Evolutionary conservation across 2,888 invertebrate species (phyloP).

Genomic region (Scrobipalpa costella): DNA sequence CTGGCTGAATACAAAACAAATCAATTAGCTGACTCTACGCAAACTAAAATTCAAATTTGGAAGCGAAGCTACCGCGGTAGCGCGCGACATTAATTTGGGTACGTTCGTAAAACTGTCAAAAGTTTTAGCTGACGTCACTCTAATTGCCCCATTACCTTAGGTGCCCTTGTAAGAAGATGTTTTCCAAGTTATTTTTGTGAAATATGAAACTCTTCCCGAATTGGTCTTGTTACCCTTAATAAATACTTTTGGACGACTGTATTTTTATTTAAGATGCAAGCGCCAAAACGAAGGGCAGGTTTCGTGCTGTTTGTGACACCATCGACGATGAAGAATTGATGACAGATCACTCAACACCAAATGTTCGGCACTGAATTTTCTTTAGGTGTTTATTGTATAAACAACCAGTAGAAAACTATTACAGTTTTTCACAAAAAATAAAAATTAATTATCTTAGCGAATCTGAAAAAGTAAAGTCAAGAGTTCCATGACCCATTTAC

Average conservation of each 20-base stretch:
- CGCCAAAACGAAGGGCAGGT: no score
- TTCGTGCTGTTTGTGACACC: no score
- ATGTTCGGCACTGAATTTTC: no score
- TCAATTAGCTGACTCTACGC: constrained; percentile 24
- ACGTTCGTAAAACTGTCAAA: constrained; percentile 26
- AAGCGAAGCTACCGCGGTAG: constrained; percentile 14
- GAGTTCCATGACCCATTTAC: no score
- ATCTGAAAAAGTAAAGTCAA: no score
- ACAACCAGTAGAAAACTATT: not conserved
- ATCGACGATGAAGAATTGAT: no score
- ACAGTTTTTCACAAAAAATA: not conserved
- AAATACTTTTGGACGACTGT: not conserved
- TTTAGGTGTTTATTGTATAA: not conserved
- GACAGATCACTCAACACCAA: no score
- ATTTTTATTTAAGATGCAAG: no score
- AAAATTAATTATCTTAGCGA: no score
- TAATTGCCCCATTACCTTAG: constrained; percentile 26
- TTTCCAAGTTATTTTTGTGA: constrained; percentile 18
- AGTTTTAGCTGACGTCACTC: constrained; percentile 22
- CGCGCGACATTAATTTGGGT: constrained; percentile 24
- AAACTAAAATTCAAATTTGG: constrained; percentile 25
- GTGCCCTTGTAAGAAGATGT: constrained; percentile 19
- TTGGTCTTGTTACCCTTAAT: not conserved
- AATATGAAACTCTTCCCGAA: constrained; percentile 5
- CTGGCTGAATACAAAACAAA: constrained; percentile 23